phyloP scores from a whole-genome alignment of 2,113 vertebrate species.

The Indicator indicator region DNA sequence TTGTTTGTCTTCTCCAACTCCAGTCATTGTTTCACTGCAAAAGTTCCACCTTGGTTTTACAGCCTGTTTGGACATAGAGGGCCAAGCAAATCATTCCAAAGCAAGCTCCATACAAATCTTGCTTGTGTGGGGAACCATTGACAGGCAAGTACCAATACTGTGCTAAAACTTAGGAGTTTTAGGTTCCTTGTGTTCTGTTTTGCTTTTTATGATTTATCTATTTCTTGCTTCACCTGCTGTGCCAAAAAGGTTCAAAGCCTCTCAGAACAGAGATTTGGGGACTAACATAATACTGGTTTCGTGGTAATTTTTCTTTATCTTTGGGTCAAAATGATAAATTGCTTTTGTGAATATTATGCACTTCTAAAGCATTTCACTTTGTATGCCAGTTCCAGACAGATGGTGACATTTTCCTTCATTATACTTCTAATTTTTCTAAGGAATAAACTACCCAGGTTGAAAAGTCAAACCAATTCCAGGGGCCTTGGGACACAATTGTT shows the following conservation, averaged over 20 bases:
- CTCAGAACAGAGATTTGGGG: neutral
- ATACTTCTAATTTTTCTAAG: slow-evolving; percentile 42
- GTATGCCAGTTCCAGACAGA: slow-evolving; percentile 60
- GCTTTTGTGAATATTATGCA: neutral
- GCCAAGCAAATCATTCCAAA: neutral
- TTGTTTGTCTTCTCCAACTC: neutral
- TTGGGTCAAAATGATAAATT: slow-evolving; percentile 22
- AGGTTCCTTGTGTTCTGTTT: neutral
- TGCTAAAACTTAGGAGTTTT: neutral
- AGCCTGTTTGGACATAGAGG: neutral
- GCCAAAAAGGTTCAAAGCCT: neutral
- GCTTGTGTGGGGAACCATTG: neutral
- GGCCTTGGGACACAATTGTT: neutral
- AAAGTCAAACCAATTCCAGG: slow-evolving; percentile 42
- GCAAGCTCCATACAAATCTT: neutral
- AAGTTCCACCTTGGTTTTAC: neutral
- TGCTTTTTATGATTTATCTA: neutral
- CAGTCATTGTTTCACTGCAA: neutral
- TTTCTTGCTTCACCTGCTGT: neutral
- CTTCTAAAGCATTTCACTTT: neutral
- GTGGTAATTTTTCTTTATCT: slow-evolving; percentile 14
- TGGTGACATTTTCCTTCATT: slow-evolving; percentile 62
- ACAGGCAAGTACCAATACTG: neutral
- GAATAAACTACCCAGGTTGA: slow-evolving; percentile 53
- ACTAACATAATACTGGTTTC: neutral